Conservation (phyloP, 1,140 invertebrate genomes). For the Cataglyphis hispanica region DNA sequence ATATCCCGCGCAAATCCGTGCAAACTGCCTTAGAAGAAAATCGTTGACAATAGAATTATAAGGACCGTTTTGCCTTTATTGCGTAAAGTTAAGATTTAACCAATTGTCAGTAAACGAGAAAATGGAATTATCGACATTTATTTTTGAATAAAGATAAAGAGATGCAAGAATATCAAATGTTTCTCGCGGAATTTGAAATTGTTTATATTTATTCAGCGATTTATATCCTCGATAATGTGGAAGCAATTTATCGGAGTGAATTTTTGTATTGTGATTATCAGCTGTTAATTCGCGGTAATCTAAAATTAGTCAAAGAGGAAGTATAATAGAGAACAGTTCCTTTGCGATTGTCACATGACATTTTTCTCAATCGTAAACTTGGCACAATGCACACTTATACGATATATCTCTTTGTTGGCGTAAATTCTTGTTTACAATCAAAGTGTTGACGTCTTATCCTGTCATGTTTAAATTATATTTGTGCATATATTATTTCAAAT, state of each 20-base stretch:
- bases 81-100: slow-evolving; percentile 16
- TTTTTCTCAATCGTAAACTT: slow-evolving; percentile 44
- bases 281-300: background rate
- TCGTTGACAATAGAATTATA: slow-evolving; percentile 9
- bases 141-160: background rate
- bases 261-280: background rate
- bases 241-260: background rate
- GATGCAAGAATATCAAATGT: background rate
- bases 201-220: background rate
- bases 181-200: background rate
- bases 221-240: background rate
- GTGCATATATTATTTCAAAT: too few relatives aligned
- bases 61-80: background rate
- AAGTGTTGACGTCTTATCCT: slow-evolving; percentile 7
- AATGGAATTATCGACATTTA: background rate
- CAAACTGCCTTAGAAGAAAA: slow-evolving; percentile 7
- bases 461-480: slow-evolving; percentile 17
- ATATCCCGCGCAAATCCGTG: slow-evolving; percentile 8
- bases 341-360: background rate
- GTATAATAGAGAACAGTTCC: background rate
- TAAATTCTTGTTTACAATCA: slow-evolving; percentile 37
- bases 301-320: background rate
- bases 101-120: background rate
- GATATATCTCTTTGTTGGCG: background rate
- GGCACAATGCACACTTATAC: background rate